Percentiles rank a stretch among this genome's conserved stretches.
Conservation (phyloP, 2,888 invertebrate species). For the Buathra laborator region DNA sequence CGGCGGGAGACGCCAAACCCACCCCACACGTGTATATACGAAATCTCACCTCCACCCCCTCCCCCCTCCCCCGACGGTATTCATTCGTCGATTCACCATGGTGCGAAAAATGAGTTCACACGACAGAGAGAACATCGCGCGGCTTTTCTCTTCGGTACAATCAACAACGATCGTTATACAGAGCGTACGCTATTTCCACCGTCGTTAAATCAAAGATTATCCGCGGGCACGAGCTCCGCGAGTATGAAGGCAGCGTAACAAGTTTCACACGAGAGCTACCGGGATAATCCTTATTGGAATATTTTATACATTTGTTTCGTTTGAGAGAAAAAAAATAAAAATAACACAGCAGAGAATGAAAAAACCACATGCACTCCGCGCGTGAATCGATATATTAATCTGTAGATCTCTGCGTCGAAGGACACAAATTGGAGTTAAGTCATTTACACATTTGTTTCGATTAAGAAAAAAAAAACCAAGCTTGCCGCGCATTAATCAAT, state of each 20-base stretch:
- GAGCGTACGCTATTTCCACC: slow-evolving; percentile 14
- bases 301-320: slow-evolving; percentile 50
- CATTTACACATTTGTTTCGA: not conserved
- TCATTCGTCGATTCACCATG: not conserved
- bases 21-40: slow-evolving; percentile 34
- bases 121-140: slow-evolving; percentile 34
- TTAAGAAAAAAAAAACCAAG: too few relatives aligned
- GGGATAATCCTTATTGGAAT: slow-evolving; percentile 61
- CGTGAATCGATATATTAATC: slow-evolving; percentile 21
- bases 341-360: not conserved
- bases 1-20: slow-evolving; percentile 41
- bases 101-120: slow-evolving; percentile 65
- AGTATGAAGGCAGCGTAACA: slow-evolving; percentile 43
- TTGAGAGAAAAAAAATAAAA: slow-evolving; percentile 15
- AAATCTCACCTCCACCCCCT: slow-evolving; percentile 29
- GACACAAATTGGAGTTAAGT: not conserved
- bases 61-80: slow-evolving; percentile 8
- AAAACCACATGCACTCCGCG: not conserved
- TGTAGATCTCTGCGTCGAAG: not conserved
- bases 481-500: too few relatives aligned
- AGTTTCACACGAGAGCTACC: slow-evolving; percentile 56
- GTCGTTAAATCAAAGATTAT: slow-evolving; percentile 64
- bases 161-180: slow-evolving; percentile 55
- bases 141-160: slow-evolving; percentile 61
- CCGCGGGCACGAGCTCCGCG: slow-evolving; percentile 47